phyloP scores from a whole-genome alignment of 2,888 invertebrate genomes.

The Malacosoma neustria region DNA sequence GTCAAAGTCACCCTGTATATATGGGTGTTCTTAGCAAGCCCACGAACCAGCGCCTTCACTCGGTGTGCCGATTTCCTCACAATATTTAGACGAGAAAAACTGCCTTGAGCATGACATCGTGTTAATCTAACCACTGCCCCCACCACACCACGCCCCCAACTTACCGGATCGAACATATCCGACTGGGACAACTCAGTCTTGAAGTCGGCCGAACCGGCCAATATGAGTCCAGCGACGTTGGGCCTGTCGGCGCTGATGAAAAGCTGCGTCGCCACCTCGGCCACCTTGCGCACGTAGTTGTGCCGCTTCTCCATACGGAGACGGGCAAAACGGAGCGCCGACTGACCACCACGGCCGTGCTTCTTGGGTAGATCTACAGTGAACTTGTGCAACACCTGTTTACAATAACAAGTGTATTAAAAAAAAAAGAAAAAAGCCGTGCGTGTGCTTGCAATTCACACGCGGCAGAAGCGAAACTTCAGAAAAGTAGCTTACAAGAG shows the following conservation, averaged over 20 bases:
- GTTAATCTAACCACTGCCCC: too few species aligned
- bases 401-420: constrained; percentile 1
- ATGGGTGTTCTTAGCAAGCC: not conserved
- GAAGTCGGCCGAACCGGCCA: constrained; percentile 99
- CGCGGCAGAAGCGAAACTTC: too few species aligned
- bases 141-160: too few species aligned
- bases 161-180: constrained; percentile 99
- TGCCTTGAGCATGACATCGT: too few species aligned
- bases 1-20: too few species aligned
- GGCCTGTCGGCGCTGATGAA: constrained; percentile 99
- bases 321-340: constrained; percentile 99
- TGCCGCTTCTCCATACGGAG: constrained; percentile 99
- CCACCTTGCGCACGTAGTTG: constrained; percentile 98
- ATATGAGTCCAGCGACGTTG: constrained; percentile 96
- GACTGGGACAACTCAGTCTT: constrained; percentile 99
- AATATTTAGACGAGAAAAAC: too few species aligned
- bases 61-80: too few species aligned
- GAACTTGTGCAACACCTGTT: constrained; percentile 93
- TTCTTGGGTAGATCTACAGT: constrained; percentile 99
- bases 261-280: constrained; percentile 88
- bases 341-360: constrained; percentile 99
- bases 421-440: too few species aligned
- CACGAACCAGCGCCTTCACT: not conserved
- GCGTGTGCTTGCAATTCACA: too few species aligned
- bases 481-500: too few species aligned